Conservation (phyloP, 2,113 vertebrate species). For the Pluvialis apricaria region DNA sequence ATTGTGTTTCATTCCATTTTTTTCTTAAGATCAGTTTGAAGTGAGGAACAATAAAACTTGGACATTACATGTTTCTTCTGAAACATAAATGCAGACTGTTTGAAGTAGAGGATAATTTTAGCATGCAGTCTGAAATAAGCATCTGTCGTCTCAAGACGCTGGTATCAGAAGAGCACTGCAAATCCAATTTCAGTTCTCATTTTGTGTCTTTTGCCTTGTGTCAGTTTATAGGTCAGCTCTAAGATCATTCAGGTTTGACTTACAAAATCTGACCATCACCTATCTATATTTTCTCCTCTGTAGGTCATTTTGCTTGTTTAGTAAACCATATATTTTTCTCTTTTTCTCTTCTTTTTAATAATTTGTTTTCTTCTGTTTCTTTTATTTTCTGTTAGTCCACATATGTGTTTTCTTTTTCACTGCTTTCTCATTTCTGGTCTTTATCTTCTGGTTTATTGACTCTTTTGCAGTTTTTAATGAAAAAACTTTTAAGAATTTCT, state of each 20-base stretch:
- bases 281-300: background rate
- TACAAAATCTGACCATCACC: background rate
- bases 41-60: background rate
- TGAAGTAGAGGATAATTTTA: background rate
- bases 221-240: background rate
- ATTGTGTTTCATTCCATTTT: background rate
- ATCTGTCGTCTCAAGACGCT: background rate
- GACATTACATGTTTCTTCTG: background rate
- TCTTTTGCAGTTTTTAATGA: background rate
- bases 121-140: background rate
- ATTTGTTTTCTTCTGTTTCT: background rate
- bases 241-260: background rate
- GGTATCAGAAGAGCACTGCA: background rate
- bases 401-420: background rate
- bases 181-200: background rate
- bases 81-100: background rate
- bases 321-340: background rate
- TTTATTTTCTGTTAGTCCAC: background rate
- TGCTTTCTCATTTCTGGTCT: background rate
- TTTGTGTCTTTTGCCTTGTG: background rate
- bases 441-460: background rate
- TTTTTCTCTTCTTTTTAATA: background rate
- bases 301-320: background rate
- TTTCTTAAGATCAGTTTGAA: background rate
- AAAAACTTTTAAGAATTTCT: background rate